Percentiles rank a stretch among this genome's conserved stretches.
These are phyloP conservation scores for Papilio polytes DNA, from an alignment of 1,140 invertebrate genomes.

Conservation along the genomic window DNA sequence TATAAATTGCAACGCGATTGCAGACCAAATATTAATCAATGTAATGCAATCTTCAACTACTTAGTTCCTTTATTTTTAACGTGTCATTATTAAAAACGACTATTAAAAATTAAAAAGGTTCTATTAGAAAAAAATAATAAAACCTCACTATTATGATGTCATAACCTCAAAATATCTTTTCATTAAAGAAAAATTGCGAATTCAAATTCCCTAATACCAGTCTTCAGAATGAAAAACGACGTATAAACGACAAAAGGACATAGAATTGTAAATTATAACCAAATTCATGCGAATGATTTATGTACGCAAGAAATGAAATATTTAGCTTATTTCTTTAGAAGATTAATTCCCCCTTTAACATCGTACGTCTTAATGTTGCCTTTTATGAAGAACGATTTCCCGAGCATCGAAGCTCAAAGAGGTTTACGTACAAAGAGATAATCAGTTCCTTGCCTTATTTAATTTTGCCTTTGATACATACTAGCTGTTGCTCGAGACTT, in stretches of 20 bases:
- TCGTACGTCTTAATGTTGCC: conserved; percentile 13
- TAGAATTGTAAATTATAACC: conserved; percentile 5
- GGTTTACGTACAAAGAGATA: not conserved
- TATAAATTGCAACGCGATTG: not conserved
- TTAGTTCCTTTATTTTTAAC: too few relatives aligned
- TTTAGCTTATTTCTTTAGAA: conserved; percentile 13
- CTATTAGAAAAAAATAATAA: not conserved
- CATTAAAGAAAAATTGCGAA: not conserved
- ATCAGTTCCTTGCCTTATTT: not conserved
- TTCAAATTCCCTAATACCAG: not conserved
- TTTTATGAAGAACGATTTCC: conserved; percentile 19
- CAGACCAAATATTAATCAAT: not conserved
- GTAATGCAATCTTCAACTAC: too few relatives aligned
- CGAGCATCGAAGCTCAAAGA: conserved; percentile 11
- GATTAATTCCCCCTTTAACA: conserved; percentile 23
- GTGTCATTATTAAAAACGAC: too few relatives aligned
- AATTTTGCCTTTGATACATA: not conserved
- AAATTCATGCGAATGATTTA: conserved; percentile 19
- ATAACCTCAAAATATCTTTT: not conserved
- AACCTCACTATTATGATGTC: not conserved
- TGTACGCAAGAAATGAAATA: conserved; percentile 25
- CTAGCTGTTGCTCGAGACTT: too few relatives aligned
- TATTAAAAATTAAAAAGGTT: too few relatives aligned
- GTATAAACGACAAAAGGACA: conserved; percentile 4
- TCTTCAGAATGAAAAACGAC: not conserved